Conservation (phyloP, 2,888 invertebrate genomes). For the Dolichomitus sp. region DNA sequence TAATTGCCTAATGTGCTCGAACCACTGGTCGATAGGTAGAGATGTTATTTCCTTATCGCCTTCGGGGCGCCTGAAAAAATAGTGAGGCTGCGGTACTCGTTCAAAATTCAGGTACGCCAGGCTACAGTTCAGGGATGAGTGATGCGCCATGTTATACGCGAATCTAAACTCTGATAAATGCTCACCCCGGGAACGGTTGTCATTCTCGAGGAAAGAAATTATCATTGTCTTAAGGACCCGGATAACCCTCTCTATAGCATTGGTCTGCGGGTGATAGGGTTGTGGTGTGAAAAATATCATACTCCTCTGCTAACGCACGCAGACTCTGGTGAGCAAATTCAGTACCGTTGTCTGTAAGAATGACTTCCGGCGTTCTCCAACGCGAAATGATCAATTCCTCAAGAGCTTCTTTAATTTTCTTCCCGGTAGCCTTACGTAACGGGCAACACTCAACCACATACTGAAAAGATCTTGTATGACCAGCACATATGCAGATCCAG, state of each 20-base stretch:
- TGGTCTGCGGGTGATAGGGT: conserved; percentile 25
- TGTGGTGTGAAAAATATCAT: conserved; percentile 14
- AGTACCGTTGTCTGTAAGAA: conserved; percentile 69
- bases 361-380: conserved; percentile 8
- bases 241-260: background rate
- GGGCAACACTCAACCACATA: too few species aligned
- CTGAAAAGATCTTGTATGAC: conserved; percentile 1
- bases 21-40: background rate
- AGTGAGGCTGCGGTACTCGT: conserved; percentile 1
- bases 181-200: conserved; percentile 69
- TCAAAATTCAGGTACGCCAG: conserved; percentile 28
- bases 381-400: conserved; percentile 2
- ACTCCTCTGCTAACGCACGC: background rate
- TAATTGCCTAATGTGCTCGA: background rate
- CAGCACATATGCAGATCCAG: background rate
- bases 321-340: conserved; percentile 59
- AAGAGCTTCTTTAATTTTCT: background rate
- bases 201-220: conserved; percentile 24
- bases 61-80: background rate
- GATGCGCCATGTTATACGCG: conserved; percentile 33
- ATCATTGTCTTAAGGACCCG: conserved; percentile 6
- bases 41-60: background rate
- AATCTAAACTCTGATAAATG: conserved; percentile 34
- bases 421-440: background rate
- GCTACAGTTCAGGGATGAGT: background rate